A percentile compares a stretch with the other conserved stretches of the same genome.
Evolutionary conservation across 2,888 invertebrate species (phyloP).

Genomic region (Eutolmus rufibarbis): DNA sequence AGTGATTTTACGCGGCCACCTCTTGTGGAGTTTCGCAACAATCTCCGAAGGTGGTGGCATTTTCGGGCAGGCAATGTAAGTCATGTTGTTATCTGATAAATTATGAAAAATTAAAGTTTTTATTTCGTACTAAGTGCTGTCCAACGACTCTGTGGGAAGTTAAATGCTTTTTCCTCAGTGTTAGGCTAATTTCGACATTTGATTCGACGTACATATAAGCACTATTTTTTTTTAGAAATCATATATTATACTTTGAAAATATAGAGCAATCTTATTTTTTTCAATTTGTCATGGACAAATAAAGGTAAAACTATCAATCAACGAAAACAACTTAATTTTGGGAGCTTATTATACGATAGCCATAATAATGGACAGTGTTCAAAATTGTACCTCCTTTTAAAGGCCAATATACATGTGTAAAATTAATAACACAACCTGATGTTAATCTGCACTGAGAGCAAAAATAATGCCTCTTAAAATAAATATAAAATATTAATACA

Average conservation of each 20-base stretch:
- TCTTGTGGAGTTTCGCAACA: background rate
- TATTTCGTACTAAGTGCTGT: background rate
- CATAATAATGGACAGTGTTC: no score
- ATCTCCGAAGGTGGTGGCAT: background rate
- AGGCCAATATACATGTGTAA: no score
- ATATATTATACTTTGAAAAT: no score
- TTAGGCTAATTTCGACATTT: background rate
- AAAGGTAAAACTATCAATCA: no score
- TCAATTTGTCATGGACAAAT: no score
- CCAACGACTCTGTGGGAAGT: background rate
- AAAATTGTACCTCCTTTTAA: no score
- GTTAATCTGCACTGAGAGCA: no score
- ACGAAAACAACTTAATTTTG: no score
- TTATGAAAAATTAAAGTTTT: constrained; percentile 5
- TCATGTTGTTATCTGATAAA: constrained; percentile 1
- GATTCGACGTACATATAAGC: background rate
- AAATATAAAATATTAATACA: no score
- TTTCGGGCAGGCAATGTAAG: background rate
- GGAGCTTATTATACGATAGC: no score
- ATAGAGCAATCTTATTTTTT: background rate
- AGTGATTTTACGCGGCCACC: background rate
- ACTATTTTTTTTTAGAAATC: background rate
- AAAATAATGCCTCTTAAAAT: no score
- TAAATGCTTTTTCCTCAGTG: background rate
- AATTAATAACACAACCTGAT: no score